Evolutionary conservation across 64 coral and sea anemone species (phyloP).

Genomic region (Montipora cactus): DNA sequence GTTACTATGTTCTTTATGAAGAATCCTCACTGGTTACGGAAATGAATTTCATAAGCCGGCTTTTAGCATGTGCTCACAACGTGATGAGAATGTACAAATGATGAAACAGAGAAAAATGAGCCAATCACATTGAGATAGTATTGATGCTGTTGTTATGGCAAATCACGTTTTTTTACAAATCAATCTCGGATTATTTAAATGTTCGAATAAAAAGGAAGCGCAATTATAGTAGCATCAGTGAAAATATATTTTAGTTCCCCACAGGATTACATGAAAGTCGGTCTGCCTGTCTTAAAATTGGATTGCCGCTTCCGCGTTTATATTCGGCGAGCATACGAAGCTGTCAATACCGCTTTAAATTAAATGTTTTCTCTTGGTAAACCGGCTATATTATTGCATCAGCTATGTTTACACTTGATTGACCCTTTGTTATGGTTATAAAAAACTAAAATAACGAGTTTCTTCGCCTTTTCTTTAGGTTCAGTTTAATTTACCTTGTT

Average conservation of each 20-base stretch:
- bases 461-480: no score
- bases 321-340: no score
- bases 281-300: neutral
- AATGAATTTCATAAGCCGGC: neutral
- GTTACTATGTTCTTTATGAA: neutral
- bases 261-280: neutral
- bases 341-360: neutral
- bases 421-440: conserved; percentile 3
- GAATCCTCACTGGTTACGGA: neutral
- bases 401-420: neutral
- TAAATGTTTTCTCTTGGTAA: neutral
- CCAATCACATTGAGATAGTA: conserved; percentile 2
- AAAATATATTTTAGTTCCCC: neutral
- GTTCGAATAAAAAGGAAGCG: no score
- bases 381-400: conserved; percentile 32
- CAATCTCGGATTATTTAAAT: no score
- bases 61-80: conserved; percentile 17
- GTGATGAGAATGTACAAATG: conserved; percentile 25
- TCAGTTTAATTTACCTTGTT: neutral
- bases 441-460: neutral
- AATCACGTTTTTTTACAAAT: no score
- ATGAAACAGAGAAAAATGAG: conserved; percentile 25
- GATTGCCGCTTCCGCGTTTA: neutral
- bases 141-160: neutral
- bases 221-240: neutral